A percentile compares a stretch with the other conserved stretches of the same genome.
Conservation (phyloP, 2,888 invertebrate species). For the Acleris cristana region DNA sequence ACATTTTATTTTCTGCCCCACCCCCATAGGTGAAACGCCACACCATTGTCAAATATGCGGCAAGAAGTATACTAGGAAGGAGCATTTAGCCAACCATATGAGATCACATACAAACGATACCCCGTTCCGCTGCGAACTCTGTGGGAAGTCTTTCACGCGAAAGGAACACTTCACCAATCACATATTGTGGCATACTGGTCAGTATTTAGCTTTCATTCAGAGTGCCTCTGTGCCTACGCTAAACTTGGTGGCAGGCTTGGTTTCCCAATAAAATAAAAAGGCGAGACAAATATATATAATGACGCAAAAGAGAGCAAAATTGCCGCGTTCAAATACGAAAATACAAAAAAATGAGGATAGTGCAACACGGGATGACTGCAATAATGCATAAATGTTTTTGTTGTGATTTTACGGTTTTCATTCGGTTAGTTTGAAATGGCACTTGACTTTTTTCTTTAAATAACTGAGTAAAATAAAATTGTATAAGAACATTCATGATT, state of each 20-base stretch:
- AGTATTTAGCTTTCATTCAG: conserved; percentile 63
- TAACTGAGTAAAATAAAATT: too few species aligned
- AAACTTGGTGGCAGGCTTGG: conserved; percentile 63
- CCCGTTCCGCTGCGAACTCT: conserved; percentile 93
- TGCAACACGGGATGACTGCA: too few species aligned
- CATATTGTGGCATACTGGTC: conserved; percentile 94
- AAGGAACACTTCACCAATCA: conserved; percentile 96
- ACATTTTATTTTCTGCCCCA: conserved; percentile 78
- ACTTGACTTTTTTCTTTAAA: too few species aligned
- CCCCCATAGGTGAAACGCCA: conserved; percentile 89
- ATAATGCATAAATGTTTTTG: too few species aligned
- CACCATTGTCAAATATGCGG: conserved; percentile 94
- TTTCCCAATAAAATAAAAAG: conserved; percentile 40
- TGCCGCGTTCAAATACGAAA: too few species aligned
- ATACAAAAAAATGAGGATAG: too few species aligned
- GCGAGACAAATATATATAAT: background rate
- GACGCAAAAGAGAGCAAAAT: background rate
- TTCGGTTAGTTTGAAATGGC: too few species aligned
- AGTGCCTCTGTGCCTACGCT: conserved; percentile 37
- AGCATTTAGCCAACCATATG: conserved; percentile 94
- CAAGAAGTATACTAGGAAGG: conserved; percentile 94
- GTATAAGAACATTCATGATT: too few species aligned
- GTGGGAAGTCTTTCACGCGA: conserved; percentile 94
- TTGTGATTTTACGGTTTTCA: too few species aligned
- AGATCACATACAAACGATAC: conserved; percentile 94